Evolutionary conservation across 2,113 vertebrate species (phyloP).

Genomic region (Catharus minimus): DNA sequence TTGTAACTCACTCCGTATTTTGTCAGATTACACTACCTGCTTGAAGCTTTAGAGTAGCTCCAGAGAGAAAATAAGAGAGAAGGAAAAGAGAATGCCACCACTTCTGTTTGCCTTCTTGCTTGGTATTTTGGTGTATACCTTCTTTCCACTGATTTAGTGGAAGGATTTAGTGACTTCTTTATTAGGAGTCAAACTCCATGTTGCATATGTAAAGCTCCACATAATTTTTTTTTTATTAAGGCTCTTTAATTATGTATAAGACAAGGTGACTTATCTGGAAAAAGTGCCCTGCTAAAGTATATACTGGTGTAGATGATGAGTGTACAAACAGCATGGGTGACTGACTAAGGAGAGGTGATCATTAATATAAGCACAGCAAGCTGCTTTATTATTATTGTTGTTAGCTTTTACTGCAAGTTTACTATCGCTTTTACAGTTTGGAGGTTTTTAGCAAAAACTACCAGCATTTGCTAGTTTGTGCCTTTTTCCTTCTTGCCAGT

Average conservation of each 20-base stretch:
- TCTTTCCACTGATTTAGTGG: neutral
- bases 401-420: neutral
- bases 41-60: neutral
- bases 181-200: neutral
- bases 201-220: neutral
- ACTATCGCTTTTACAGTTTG: neutral
- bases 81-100: neutral
- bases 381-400: neutral
- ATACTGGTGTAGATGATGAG: neutral
- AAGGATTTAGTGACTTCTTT: neutral
- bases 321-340: neutral
- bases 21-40: neutral
- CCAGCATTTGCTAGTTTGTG: neutral
- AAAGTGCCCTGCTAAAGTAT: neutral
- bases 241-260: neutral
- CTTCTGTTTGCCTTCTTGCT: neutral
- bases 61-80: neutral
- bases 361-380: neutral
- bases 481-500: neutral
- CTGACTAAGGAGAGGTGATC: neutral
- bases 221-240: neutral
- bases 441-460: fast-evolving
- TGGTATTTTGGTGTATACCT: neutral
- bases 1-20: neutral
- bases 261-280: neutral